Evolutionary conservation across 1,140 invertebrate genomes (phyloP), one percentile per base, ranked within the genome.

Genomic region (Zaprionus africanus): DNA sequence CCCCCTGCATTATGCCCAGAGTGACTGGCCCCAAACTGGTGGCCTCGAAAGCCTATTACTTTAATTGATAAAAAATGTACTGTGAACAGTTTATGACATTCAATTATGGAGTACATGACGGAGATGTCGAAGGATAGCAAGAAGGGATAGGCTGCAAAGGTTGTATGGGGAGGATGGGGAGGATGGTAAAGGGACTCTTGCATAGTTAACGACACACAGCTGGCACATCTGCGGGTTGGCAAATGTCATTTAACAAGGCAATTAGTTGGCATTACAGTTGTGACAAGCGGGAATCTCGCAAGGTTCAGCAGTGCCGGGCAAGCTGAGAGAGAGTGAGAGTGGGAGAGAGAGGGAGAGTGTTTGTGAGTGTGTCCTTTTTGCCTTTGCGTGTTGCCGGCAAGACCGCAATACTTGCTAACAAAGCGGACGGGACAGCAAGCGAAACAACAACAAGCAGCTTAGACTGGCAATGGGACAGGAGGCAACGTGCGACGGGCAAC

Each of bases 171-270:
- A 4, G 5, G 38, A 15, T 1, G 15, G 38, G 15, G 1, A 5
- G 38, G 13, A n/a, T 49, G 31, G 64, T 26, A 15, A 56, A 15
- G 5, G 41, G 46, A 46, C 15, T 46, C 36, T 15, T 51, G 41
- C 34, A 72, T 66, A 49, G 34, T 13, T 53, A 73, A 67, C 31
- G 56, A 60, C 22, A 38, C 22, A 31, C 57, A 74, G 59, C 58
- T 56, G 49, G 69, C 70, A 66, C 56, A 62, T 61, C 59, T 70
- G 68, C 28, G 17, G 46, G 19, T 22, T 12, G 49, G 64, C 61
- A 76, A 76, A 78, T 78, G 72, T 76, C 64, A 76, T 76, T 78
- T 78, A 75, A 68, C 76, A 76, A 63, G 68, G 74, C 74, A 76
- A 76, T 76, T 76, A 66, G 74, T 66, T 73, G 62, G 51, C 57